A percentile compares a stretch with the other conserved stretches of the same genome.
These are phyloP conservation scores for Numenius phaeopus DNA, from an alignment of 2,797 vertebrate species.

Conservation along the genomic window DNA sequence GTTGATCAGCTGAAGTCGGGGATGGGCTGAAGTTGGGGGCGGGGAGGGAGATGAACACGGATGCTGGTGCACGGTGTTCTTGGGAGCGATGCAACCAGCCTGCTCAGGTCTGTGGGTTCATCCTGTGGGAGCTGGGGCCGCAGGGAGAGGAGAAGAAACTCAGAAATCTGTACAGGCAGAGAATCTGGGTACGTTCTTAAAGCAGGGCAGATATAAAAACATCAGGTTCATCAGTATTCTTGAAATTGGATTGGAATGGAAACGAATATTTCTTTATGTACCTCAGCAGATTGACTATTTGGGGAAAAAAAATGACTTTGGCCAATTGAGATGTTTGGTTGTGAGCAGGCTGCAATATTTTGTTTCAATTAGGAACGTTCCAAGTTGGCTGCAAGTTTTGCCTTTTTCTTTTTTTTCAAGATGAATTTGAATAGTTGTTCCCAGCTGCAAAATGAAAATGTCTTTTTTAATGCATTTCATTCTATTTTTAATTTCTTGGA, in stretches of 20 bases:
- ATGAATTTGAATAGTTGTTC: background rate
- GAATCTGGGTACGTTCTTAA: background rate
- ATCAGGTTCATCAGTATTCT: background rate
- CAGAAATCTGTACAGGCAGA: background rate
- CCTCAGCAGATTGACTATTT: background rate
- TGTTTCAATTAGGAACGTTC: background rate
- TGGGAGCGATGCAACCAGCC: background rate
- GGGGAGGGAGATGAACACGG: background rate
- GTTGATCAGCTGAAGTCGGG: background rate
- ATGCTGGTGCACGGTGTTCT: accelerated
- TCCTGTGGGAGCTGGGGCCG: background rate
- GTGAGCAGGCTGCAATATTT: background rate
- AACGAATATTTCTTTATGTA: background rate
- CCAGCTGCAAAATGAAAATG: constrained; percentile 1
- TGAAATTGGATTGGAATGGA: background rate
- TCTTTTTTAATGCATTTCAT: background rate
- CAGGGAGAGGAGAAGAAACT: background rate
- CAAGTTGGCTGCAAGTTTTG: background rate
- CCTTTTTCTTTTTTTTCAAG: background rate
- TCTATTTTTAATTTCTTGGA: constrained; percentile 46
- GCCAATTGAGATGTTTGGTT: background rate
- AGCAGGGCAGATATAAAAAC: background rate
- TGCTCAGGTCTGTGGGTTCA: background rate
- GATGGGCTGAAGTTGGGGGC: background rate
- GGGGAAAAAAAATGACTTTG: background rate